phyloP scores from a whole-genome alignment of 2,888 invertebrate genomes.

The Leptinotarsa juncta region DNA sequence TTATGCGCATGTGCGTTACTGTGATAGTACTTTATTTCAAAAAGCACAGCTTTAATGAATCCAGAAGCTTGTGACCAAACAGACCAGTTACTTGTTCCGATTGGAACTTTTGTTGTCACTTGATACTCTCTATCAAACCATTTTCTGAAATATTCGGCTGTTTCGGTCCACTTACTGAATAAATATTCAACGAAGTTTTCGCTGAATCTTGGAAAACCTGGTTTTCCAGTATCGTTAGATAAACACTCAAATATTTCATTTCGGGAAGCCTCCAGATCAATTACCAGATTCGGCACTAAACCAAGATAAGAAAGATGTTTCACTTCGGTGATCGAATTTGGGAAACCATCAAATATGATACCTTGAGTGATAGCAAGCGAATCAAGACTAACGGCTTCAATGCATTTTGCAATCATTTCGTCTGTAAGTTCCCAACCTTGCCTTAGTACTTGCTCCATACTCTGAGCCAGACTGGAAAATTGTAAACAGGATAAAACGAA shows the following conservation, averaged over 20 bases:
- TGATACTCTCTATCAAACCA: slow-evolving; percentile 71
- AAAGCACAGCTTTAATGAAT: slow-evolving; percentile 62
- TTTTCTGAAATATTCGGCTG: slow-evolving; percentile 61
- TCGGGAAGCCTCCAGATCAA: slow-evolving; percentile 67
- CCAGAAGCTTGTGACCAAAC: slow-evolving; percentile 66
- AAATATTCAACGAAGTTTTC: slow-evolving; percentile 64
- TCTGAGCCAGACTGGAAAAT: slow-evolving; percentile 68
- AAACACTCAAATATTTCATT: slow-evolving; percentile 64
- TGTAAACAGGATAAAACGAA: slow-evolving; percentile 67
- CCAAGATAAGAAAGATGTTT: slow-evolving; percentile 67
- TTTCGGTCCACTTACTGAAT: slow-evolving; percentile 65
- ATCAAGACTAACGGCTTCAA: slow-evolving; percentile 69
- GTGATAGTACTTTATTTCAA: slow-evolving; percentile 69
- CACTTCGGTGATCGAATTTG: slow-evolving; percentile 68
- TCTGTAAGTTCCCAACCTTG: slow-evolving; percentile 66
- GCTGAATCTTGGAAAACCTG: slow-evolving; percentile 54
- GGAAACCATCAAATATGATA: slow-evolving; percentile 74
- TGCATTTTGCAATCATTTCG: slow-evolving; percentile 67
- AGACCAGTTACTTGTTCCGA: slow-evolving; percentile 69
- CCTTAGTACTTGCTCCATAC: slow-evolving; percentile 63
- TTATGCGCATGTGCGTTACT: slow-evolving; percentile 65
- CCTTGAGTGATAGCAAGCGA: slow-evolving; percentile 65
- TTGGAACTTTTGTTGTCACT: slow-evolving; percentile 68
- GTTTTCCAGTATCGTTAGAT: slow-evolving; percentile 59
- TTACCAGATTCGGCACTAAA: slow-evolving; percentile 71